Base-by-base conservation (phyloP, 2,113 vertebrate species). In the Micronycteris hirsuta region DNA sequence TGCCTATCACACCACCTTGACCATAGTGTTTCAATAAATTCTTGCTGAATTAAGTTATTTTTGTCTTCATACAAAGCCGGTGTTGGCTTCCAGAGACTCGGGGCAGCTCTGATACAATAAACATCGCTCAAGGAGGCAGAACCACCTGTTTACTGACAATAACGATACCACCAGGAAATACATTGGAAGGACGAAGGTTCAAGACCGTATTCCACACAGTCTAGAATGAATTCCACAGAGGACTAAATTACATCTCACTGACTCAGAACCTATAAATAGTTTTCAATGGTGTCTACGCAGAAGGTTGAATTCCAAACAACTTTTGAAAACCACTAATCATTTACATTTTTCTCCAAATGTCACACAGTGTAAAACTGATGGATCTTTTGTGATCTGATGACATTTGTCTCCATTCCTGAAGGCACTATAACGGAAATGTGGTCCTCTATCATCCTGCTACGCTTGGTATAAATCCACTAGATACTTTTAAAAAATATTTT, bases 401-500 rank as follows among this genome's bases (percentile, higher is more conserved):
- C 86, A 97, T 98, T 98, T 95, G 96, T 98, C 97, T 98, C 93
- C 43, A 15, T 97, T 98, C 84, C 94, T 84, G 8, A 97, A 97
- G 52, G 43, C 61, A 96, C 89, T 96, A 97, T 95, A 97, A 97
- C 97, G 97, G 97, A 98, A 98, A 98, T 97, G 88, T 1, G 45
- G 95, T 97, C 96, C 97, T 98, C 96, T 96, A 91, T 98, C 94
- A 92, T 98, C 96, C 93, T 97, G 94, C 96, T 97, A 74, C 86
- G 86, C 43, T 98, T 98, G 95, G 93, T 98, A 96, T 87, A 97
- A 95, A 97, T 97, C 96, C 95, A 97, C 97, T 96, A 97, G 90
- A 85, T 96, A 94, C 96, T 98, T 98, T 98, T 97, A 68, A 92
- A 96, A 98, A 97, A 94, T 97, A 97, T 98, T 98, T 98, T 98